phyloP scores from a whole-genome alignment of 1,140 invertebrate genomes.

The Eriosoma lanigerum region DNA sequence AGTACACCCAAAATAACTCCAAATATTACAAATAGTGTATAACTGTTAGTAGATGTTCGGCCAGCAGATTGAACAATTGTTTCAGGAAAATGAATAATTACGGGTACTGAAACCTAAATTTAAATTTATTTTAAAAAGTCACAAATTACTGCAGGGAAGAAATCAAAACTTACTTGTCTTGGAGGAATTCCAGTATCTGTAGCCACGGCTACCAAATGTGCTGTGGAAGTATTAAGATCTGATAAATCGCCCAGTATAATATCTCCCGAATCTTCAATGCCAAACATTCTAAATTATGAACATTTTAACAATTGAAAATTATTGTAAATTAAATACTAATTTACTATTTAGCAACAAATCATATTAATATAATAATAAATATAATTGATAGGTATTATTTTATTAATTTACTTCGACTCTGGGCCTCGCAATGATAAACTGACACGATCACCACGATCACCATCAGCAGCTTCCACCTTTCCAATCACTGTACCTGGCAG shows the following conservation, averaged over 20 bases:
- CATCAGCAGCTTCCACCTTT: constrained; percentile 72
- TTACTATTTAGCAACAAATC: no score
- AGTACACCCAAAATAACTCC: constrained; percentile 72
- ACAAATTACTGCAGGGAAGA: not conserved
- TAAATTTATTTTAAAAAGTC: constrained; percentile 27
- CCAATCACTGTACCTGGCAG: constrained; percentile 55
- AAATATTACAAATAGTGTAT: constrained; percentile 69
- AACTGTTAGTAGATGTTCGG: constrained; percentile 61
- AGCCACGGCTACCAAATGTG: constrained; percentile 75
- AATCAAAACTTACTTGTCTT: constrained; percentile 61
- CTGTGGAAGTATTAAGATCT: constrained; percentile 61
- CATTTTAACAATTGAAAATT: not conserved
- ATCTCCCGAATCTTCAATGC: constrained; percentile 62
- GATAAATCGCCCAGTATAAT: constrained; percentile 59
- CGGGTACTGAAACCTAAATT: constrained; percentile 69
- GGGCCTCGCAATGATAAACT: constrained; percentile 71
- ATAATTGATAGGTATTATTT: no score
- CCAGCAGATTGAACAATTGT: constrained; percentile 61
- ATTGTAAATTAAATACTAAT: no score
- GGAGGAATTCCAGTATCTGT: constrained; percentile 77
- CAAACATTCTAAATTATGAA: constrained; percentile 59
- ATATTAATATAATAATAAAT: no score
- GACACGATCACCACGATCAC: constrained; percentile 74
- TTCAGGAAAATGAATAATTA: constrained; percentile 71
- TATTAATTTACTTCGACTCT: constrained; percentile 67